These are phyloP conservation scores for Musca vetustissima DNA, from an alignment of 1,140 invertebrate genomes.

Conservation along the genomic window DNA sequence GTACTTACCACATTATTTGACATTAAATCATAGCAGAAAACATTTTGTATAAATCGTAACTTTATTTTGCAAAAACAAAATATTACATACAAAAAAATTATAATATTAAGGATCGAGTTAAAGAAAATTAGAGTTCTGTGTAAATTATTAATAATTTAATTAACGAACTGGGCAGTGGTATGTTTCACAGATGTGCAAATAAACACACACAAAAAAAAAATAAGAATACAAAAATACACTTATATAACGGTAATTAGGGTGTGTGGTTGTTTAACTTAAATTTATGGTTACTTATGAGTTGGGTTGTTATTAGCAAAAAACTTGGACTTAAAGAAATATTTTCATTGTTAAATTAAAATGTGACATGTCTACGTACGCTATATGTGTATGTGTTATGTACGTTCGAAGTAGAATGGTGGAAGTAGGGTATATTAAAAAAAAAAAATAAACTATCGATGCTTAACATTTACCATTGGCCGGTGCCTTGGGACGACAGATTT, in stretches of 20 bases:
- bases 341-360: background rate
- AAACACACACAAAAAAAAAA: background rate
- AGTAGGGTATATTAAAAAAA: no score
- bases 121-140: background rate
- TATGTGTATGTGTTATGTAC: no score
- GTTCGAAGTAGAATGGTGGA: no score
- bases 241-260: no score
- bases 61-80: no score
- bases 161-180: conserved; percentile 17
- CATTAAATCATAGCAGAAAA: no score
- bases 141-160: conserved; percentile 11
- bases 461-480: conserved; percentile 53
- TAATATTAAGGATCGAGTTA: no score
- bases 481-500: conserved; percentile 77
- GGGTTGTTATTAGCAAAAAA: background rate
- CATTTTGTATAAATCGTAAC: no score
- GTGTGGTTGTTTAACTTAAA: background rate
- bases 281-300: background rate
- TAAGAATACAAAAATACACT: background rate
- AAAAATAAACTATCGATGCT: no score
- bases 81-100: no score
- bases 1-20: no score
- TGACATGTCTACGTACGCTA: no score
- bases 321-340: background rate
- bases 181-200: background rate